Conservation (phyloP, 1,140 invertebrate species). For the Drosophila yakuba region DNA sequence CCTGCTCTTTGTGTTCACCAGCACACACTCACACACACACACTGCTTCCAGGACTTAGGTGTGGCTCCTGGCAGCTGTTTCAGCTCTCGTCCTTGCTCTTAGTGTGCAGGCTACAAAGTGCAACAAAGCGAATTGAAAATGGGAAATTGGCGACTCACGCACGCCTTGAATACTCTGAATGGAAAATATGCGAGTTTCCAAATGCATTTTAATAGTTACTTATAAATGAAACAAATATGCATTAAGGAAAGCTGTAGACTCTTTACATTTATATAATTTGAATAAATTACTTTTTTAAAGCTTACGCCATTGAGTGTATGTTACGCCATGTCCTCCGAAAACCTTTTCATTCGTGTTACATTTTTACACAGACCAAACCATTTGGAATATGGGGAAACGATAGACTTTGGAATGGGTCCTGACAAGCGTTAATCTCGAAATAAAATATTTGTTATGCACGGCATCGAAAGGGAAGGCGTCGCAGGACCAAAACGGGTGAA, state of each 20-base stretch:
- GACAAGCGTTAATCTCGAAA: conserved; percentile 81
- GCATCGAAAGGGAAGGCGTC: conserved; percentile 17
- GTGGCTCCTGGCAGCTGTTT: conserved; percentile 78
- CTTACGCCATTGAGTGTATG: neutral
- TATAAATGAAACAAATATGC: neutral
- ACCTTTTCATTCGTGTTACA: conserved; percentile 47
- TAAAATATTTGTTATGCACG: conserved; percentile 73
- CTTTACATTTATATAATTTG: too few relatives aligned
- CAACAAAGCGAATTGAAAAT: conserved; percentile 77
- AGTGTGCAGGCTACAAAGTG: conserved; percentile 63
- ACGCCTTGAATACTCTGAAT: conserved; percentile 21
- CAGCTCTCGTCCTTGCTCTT: conserved; percentile 16
- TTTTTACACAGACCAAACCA: conserved; percentile 39
- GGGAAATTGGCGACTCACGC: conserved; percentile 49
- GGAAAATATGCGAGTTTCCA: neutral
- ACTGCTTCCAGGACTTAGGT: conserved; percentile 64
- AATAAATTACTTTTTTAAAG: neutral
- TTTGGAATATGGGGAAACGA: conserved; percentile 8
- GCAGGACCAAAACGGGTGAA: conserved; percentile 23
- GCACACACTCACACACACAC: conserved; percentile 17
- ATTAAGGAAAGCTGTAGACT: neutral
- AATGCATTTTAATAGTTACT: neutral
- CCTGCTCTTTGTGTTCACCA: conserved; percentile 29
- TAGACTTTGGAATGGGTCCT: conserved; percentile 25
- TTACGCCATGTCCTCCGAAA: neutral